Conservation (phyloP, 1,140 invertebrate species). For the Ceratitis capitata region DNA sequence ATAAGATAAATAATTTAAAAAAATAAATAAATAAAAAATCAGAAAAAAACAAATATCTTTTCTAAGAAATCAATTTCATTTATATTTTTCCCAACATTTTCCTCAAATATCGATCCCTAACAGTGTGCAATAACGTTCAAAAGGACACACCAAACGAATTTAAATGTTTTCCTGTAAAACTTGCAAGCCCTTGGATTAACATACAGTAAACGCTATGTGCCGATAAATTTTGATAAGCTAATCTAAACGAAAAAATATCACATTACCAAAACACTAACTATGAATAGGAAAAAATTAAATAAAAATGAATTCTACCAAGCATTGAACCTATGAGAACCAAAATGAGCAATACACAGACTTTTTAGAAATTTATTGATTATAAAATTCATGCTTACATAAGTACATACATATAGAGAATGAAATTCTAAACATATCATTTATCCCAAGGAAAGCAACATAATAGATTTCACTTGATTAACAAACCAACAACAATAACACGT, state of each 20-base stretch:
- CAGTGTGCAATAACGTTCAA: neutral
- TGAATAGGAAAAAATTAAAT: too few relatives aligned
- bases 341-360: neutral
- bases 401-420: neutral
- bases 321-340: neutral
- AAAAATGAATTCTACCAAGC: too few relatives aligned
- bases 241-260: neutral
- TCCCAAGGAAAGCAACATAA: neutral
- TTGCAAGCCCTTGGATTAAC: neutral
- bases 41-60: too few relatives aligned
- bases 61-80: too few relatives aligned
- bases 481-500: neutral
- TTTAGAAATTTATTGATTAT: constrained; percentile 13
- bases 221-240: neutral
- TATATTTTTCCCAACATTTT: neutral
- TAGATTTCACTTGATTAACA: constrained; percentile 1
- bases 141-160: neutral
- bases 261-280: neutral
- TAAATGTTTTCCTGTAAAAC: neutral
- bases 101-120: neutral
- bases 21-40: too few relatives aligned
- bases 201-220: neutral
- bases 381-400: neutral
- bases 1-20: too few relatives aligned
- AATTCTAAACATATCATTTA: constrained; percentile 27